Percentiles rank a stretch among this genome's conserved stretches.
phyloP scores from a whole-genome alignment of 2,797 vertebrate genomes.

The Eidolon dupreanum region DNA sequence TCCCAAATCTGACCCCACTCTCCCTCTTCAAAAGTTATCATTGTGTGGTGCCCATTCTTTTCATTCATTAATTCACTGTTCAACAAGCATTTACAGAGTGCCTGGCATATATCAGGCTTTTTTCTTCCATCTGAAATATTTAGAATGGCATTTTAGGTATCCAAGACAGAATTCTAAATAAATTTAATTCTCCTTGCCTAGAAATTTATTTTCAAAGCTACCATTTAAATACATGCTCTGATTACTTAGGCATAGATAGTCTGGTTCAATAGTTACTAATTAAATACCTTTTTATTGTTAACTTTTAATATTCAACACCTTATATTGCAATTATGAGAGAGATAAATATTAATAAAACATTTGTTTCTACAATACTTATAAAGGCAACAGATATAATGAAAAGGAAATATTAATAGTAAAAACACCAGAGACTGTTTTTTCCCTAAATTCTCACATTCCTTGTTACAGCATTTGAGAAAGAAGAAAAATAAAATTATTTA shows the following conservation, averaged over 20 bases:
- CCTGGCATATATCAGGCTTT: background rate
- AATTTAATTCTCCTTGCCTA: background rate
- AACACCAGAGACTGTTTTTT: background rate
- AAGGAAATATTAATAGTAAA: background rate
- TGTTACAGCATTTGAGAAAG: background rate
- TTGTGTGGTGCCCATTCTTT: background rate
- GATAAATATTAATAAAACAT: background rate
- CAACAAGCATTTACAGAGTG: background rate
- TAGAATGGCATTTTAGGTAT: background rate
- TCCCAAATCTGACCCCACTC: background rate
- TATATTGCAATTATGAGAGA: slow-evolving; percentile 13
- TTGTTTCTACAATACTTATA: slow-evolving; percentile 6
- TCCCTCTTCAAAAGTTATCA: background rate
- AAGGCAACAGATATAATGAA: background rate
- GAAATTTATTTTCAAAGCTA: background rate
- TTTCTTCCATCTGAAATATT: background rate
- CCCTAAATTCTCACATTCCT: background rate
- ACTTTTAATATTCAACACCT: background rate
- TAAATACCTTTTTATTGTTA: background rate
- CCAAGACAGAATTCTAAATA: background rate
- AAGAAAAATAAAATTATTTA: background rate
- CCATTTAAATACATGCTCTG: background rate
- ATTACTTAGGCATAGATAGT: background rate
- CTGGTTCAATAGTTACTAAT: background rate
- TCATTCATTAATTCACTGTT: background rate